Evolutionary conservation across 2,113 vertebrate genomes (phyloP).

Genomic region (Entomyzon cyanotis): DNA sequence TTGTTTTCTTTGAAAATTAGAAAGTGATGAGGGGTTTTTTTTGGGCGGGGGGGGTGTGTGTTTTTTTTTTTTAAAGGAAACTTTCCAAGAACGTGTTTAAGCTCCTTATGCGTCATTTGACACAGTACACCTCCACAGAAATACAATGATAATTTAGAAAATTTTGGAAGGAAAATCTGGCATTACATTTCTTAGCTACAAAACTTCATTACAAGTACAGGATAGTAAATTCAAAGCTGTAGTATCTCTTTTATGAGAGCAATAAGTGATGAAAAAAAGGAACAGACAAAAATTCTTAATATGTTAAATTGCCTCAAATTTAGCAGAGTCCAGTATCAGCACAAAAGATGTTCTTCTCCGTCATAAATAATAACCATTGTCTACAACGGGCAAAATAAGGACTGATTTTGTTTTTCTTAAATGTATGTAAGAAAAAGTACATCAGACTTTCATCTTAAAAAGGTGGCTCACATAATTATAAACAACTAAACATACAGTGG

Average conservation of each 20-base stretch:
- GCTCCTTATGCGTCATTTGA: slow-evolving; percentile 61
- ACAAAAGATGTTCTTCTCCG: background rate
- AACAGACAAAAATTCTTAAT: background rate
- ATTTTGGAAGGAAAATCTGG: background rate
- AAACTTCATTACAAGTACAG: background rate
- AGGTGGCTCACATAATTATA: accelerated
- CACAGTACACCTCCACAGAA: slow-evolving; percentile 12
- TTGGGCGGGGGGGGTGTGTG: no score
- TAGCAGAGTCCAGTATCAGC: background rate
- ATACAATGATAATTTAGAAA: background rate
- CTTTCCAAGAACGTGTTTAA: background rate
- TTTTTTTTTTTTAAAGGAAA: background rate
- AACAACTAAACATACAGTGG: background rate
- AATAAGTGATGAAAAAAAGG: background rate
- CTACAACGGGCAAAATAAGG: no score
- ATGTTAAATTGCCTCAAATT: background rate
- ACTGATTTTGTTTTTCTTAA: background rate
- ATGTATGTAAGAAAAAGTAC: accelerated
- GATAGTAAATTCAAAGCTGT: background rate
- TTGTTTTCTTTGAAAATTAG: slow-evolving; percentile 33
- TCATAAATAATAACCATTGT: background rate
- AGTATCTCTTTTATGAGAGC: background rate
- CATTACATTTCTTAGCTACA: background rate
- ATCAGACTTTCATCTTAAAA: background rate
- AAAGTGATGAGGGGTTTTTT: slow-evolving; percentile 19